Conservation (phyloP, 2,113 vertebrate genomes). For the Campylomormyrus tamandua region DNA sequence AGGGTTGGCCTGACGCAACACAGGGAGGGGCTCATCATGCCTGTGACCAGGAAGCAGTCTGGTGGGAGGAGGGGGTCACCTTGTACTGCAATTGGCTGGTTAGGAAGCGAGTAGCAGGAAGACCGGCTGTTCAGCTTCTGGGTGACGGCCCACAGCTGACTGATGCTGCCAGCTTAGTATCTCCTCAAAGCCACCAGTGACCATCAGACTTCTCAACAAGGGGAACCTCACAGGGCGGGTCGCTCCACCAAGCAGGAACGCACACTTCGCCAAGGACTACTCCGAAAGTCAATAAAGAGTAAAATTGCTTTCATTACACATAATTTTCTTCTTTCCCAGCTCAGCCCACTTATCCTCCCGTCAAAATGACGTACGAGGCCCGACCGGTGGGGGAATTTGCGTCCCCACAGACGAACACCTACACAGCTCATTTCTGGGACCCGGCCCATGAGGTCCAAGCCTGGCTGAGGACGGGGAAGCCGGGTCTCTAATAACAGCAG, state of each 20-base stretch:
- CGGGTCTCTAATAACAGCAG: conserved; percentile 60
- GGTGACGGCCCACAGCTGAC: neutral
- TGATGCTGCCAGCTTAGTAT: neutral
- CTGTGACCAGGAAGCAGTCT: neutral
- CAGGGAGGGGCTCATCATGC: neutral
- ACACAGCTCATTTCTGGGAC: conserved; percentile 11
- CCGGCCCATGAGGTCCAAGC: conserved; percentile 32
- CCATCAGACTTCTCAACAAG: neutral
- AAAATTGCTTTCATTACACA: conserved; percentile 8
- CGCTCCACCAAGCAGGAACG: neutral
- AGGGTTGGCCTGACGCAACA: neutral
- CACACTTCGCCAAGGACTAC: neutral
- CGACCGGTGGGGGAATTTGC: neutral
- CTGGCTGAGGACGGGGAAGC: conserved; percentile 61
- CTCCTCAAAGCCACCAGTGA: neutral
- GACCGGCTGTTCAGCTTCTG: neutral
- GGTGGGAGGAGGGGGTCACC: neutral
- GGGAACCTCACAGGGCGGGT: neutral
- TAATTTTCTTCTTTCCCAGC: conserved; percentile 4
- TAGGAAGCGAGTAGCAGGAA: neutral
- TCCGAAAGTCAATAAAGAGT: conserved; percentile 1
- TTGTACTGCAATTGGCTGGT: neutral
- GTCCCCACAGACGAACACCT: conserved; percentile 18
- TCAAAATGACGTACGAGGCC: conserved; percentile 10
- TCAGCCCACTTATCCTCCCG: conserved; percentile 1